phyloP scores from a whole-genome alignment of 2,888 invertebrate species.

The Ophion slaviceki region DNA sequence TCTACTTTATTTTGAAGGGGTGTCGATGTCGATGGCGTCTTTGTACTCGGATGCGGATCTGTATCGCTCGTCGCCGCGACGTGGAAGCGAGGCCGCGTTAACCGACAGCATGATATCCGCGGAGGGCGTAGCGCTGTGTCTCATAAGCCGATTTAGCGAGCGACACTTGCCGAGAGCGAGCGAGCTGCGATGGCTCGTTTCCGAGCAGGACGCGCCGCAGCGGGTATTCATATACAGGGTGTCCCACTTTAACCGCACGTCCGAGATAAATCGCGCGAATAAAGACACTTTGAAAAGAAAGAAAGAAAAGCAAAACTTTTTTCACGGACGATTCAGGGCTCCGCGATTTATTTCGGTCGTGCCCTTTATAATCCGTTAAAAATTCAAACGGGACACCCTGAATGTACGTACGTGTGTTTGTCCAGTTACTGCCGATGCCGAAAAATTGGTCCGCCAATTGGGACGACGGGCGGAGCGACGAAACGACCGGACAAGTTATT shows the following conservation, averaged over 20 bases:
- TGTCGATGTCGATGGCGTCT: conserved; percentile 88
- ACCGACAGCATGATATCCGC: conserved; percentile 87
- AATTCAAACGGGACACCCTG: not conserved
- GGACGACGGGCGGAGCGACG: conserved; percentile 86
- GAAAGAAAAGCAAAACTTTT: too few relatives aligned
- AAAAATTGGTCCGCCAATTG: conserved; percentile 89
- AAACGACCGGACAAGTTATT: conserved; percentile 80
- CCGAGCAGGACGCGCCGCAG: conserved; percentile 91
- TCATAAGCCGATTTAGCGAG: conserved; percentile 91
- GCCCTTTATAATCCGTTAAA: too few relatives aligned
- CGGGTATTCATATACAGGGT: conserved; percentile 78
- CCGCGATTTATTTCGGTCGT: too few relatives aligned
- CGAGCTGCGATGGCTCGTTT: conserved; percentile 92
- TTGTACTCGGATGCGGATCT: conserved; percentile 86
- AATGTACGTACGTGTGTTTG: conserved; percentile 34
- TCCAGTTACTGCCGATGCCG: conserved; percentile 89
- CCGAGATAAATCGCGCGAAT: too few relatives aligned
- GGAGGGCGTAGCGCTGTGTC: conserved; percentile 91
- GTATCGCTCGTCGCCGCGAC: conserved; percentile 79
- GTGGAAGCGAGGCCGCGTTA: conserved; percentile 82
- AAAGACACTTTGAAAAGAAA: too few relatives aligned
- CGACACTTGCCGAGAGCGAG: conserved; percentile 91
- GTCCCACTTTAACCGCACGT: not conserved
- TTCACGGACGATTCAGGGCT: too few relatives aligned
- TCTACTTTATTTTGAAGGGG: conserved; percentile 76